Evolutionary conservation across 1,140 invertebrate species (phyloP), one percentile per base, ranked within the genome.

Genomic region (Anoplophora glabripennis): DNA sequence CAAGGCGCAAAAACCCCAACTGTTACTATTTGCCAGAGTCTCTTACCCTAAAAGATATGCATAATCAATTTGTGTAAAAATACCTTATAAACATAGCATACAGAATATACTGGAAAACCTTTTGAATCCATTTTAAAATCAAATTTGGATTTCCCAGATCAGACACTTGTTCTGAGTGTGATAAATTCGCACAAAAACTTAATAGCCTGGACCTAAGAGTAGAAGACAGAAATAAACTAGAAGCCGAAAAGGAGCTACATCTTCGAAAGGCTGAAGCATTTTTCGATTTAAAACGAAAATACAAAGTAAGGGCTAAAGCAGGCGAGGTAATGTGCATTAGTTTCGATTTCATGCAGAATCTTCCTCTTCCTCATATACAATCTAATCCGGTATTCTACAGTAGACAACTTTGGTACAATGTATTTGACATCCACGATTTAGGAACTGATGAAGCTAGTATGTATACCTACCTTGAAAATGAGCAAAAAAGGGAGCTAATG

Each of bases 141-240:
- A 42, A 48, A 40, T 64, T 64, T 57, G 62, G 40, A n/a, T 56
- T 53, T 42, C 57, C 47, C 8, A 17, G 46, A 11, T 33, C 51
- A 5, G 57, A 63, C 52, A 59, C 61, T 8, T 63, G 57, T 48
- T 9, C 53, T 15, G 21, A 34, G 33, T 64, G 62, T 37, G 57
- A 64, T 12, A 46, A 15, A 7, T 53, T 55, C 12, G 18, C 21
- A 15, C 33, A 53, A 47, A 56, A 61, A 47, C 21, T 59, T 15
- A 48, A 59, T 11, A 35, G 37, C 15, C 28, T 36, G 12, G 45
- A 48, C 33, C 8, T 40, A 12, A 41, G 40, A 14, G 18, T 38
- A n/a, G 48, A 41, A 42, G 34, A 40, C 40, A 40, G 21, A 40
- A 45, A 49, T 1, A 42, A 36, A 57, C 8, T 46, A 18, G 18